Evolutionary conservation across 2,888 invertebrate species (phyloP).

Genomic region (Linyphia triangularis): DNA sequence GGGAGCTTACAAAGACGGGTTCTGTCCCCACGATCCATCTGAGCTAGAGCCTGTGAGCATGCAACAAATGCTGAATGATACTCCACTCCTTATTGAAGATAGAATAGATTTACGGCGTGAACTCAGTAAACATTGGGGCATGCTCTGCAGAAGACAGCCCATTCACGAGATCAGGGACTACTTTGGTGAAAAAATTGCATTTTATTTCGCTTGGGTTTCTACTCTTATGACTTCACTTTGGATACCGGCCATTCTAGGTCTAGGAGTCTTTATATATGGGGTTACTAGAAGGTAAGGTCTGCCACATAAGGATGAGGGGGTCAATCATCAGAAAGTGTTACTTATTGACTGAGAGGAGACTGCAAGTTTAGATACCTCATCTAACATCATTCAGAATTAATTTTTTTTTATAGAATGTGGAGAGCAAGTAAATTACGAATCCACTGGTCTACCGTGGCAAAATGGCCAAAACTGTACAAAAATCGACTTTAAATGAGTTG

Average conservation of each 20-base stretch:
- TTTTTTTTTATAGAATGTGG: too few relatives aligned
- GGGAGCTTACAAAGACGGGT: constrained; percentile 71
- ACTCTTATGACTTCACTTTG: constrained; percentile 72
- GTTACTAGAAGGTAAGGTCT: constrained; percentile 64
- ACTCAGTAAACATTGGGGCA: constrained; percentile 66
- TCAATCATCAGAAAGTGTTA: too few relatives aligned
- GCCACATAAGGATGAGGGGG: too few relatives aligned
- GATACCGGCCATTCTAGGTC: constrained; percentile 72
- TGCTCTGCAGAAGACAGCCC: constrained; percentile 61
- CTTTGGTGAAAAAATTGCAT: constrained; percentile 76
- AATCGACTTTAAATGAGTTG: too few relatives aligned
- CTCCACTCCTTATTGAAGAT: neutral
- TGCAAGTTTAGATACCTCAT: too few relatives aligned
- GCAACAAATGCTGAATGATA: neutral
- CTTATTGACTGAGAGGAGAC: too few relatives aligned
- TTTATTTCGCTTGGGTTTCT: constrained; percentile 75
- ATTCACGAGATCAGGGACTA: constrained; percentile 74
- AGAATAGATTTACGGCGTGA: constrained; percentile 45
- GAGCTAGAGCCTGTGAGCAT: constrained; percentile 64
- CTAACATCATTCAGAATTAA: too few relatives aligned
- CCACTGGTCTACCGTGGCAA: neutral
- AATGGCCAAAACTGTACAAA: neutral
- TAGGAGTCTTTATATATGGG: constrained; percentile 72
- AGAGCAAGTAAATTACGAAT: too few relatives aligned
- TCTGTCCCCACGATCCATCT: constrained; percentile 74